These are phyloP conservation scores for Diarsia mendica DNA, from an alignment of 2,888 invertebrate species.

Conservation along the genomic window DNA sequence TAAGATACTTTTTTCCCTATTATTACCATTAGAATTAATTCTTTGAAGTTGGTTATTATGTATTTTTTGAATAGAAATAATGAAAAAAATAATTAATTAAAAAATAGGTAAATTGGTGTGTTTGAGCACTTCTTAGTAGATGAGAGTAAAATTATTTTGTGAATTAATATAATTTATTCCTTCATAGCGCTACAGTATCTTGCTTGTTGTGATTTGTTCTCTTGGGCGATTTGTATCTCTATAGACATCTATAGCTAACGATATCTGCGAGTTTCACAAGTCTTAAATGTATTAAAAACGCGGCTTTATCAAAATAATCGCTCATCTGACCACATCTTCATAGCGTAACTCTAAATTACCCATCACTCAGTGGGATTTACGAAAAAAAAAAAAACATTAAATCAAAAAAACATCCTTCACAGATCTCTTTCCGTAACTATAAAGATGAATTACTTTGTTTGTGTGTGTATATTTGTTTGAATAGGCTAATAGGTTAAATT, in stretches of 20 bases:
- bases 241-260: background rate
- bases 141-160: constrained; percentile 63
- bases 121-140: constrained; percentile 67
- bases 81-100: constrained; percentile 67
- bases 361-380: constrained; percentile 37
- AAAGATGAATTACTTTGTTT: constrained; percentile 73
- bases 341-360: constrained; percentile 39
- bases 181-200: constrained; percentile 42
- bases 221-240: constrained; percentile 23
- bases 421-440: constrained; percentile 80
- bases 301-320: background rate
- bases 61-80: constrained; percentile 73
- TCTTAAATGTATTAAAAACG: constrained; percentile 4
- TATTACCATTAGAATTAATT: constrained; percentile 87
- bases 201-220: constrained; percentile 46
- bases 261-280: background rate
- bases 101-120: constrained; percentile 76
- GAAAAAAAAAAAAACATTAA: constrained; percentile 59
- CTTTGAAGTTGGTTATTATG: constrained; percentile 84
- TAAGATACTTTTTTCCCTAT: constrained; percentile 82
- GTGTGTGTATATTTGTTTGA: constrained; percentile 89
- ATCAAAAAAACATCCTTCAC: constrained; percentile 58
- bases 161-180: constrained; percentile 65
- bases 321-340: constrained; percentile 34
- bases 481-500: constrained; percentile 87